Conservation (phyloP, 2,888 invertebrate species). For the Mythimna vitellina region DNA sequence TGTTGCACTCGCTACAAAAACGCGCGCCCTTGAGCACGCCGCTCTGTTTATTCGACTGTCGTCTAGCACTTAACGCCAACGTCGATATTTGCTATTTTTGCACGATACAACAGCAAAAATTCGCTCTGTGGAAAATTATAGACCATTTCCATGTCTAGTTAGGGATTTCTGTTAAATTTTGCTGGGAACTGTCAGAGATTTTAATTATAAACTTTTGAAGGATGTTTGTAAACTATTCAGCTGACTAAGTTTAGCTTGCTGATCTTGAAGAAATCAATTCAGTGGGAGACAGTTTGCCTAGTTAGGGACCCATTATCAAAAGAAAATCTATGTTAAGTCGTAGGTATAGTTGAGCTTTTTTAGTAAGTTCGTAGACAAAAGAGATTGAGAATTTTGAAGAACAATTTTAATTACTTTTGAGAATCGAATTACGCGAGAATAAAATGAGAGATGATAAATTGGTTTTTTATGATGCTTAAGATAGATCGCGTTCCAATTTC, state of each 20-base stretch:
- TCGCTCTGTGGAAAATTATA: conserved; percentile 69
- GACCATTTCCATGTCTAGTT: conserved; percentile 65
- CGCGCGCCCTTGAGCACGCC: conserved; percentile 82
- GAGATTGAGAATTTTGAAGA: conserved; percentile 14
- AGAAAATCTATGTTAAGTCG: background rate
- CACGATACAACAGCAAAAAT: conserved; percentile 79
- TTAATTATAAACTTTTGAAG: conserved; percentile 18
- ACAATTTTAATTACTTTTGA: conserved; percentile 50
- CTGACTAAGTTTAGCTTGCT: background rate
- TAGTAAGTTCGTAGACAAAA: background rate
- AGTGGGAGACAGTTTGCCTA: background rate
- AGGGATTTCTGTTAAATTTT: conserved; percentile 48
- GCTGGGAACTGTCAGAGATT: conserved; percentile 16
- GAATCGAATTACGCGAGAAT: conserved; percentile 28
- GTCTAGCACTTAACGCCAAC: conserved; percentile 88
- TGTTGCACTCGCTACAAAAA: conserved; percentile 78
- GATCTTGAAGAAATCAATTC: background rate
- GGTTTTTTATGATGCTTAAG: conserved; percentile 46
- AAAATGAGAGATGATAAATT: conserved; percentile 43
- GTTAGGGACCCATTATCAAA: background rate
- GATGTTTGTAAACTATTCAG: background rate
- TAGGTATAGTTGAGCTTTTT: background rate
- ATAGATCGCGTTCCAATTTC: conserved; percentile 24
- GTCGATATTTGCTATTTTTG: conserved; percentile 88
- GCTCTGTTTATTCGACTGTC: conserved; percentile 88